Evolutionary conservation across 2,113 vertebrate species (phyloP).

Genomic region (Origma solitaria): DNA sequence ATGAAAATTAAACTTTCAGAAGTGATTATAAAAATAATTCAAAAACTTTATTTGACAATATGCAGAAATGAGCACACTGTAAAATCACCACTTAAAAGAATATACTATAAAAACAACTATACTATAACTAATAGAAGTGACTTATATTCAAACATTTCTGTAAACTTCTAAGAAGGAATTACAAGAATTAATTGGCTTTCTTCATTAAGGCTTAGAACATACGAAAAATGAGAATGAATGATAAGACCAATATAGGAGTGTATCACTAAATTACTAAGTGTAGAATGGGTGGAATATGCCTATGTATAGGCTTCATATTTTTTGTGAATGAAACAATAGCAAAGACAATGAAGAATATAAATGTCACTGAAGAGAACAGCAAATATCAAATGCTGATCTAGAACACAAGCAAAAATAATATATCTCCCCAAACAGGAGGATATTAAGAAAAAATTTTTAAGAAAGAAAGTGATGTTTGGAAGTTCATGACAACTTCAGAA

Average conservation of each 20-base stretch:
- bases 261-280: neutral
- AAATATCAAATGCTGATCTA: neutral
- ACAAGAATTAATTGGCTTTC: neutral
- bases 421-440: neutral
- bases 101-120: neutral
- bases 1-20: neutral
- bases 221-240: neutral
- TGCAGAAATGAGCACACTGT: neutral
- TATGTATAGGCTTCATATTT: neutral
- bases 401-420: neutral
- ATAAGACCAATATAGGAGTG: neutral
- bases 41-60: neutral
- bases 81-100: neutral
- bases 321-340: neutral
- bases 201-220: neutral
- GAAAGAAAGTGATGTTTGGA: neutral
- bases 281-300: neutral
- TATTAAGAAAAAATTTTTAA: neutral
- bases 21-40: neutral
- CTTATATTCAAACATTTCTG: neutral
- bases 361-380: neutral
- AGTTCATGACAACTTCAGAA: neutral
- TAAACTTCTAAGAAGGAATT: neutral
- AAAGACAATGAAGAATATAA: neutral
- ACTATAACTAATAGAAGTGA: neutral